Base-by-base conservation (phyloP, 2,797 vertebrate genomes). In the Tapirus indicus region DNA sequence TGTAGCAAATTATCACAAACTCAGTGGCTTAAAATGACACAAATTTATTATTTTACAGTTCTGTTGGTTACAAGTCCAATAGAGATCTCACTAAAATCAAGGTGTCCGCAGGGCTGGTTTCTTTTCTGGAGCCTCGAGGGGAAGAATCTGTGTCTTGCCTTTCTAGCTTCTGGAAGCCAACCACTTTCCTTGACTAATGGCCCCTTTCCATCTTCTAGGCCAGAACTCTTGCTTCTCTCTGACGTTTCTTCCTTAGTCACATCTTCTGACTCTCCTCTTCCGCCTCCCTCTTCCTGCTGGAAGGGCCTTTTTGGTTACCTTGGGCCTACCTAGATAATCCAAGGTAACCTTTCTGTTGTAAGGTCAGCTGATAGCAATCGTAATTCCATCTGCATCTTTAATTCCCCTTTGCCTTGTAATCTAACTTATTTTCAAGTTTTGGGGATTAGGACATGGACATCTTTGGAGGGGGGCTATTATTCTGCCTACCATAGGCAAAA, bases 21-120 rank as follows among this genome's bases (percentile, higher is more conserved):
- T 47, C 29, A 35, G 47, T 64, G 62, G 13, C 23, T 64, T 82
- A 47, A 47, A 47, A n/a, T 20, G 75, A 69, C 16, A 94, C 29
- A 87, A 12, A 90, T 87, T 62, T 82, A 77, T 89, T 75, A 54
- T 69, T 78, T 94, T 87, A 82, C 49, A 85, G 60, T 79, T 88
- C 18, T 88, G 18, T 27, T 93, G 68, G 56, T 88, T 74, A 8
- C 14, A 88, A 93, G 25, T 74, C 13, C 32, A 6, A 17, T 58
- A 41, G 4, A 75, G 10, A 35, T 72, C 56, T 93, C 47, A 58
- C 16, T 82, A 92, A 96, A 69, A 44, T 94, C 38, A 80, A 49
- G 41, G 16, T 35, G 14, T 49, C 89, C 35, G 17, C 1, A 32
- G 13, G 32, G 29, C 41, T 56, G 18, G 9, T 29, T n/a, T 92